These are phyloP conservation scores for Deroplatys truncata DNA, from an alignment of 2,888 invertebrate genomes.

Conservation along the genomic window DNA sequence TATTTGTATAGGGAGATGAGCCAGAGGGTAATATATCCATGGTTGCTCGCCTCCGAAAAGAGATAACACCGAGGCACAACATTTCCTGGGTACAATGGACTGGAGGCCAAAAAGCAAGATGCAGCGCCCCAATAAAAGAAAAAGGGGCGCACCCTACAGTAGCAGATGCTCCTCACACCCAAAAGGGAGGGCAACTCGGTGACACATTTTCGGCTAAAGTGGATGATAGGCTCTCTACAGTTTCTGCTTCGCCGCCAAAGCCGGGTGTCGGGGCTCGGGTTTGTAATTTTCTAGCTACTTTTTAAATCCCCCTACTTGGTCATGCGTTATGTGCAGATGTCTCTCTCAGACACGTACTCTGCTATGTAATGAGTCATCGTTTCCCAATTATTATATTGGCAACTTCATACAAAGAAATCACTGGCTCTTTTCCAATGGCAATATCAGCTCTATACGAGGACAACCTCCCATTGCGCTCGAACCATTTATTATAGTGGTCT, in stretches of 20 bases:
- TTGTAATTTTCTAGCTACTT: not conserved
- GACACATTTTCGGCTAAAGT: not conserved
- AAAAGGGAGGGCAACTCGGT: not conserved
- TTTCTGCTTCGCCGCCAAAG: not conserved
- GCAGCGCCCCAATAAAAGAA: not conserved
- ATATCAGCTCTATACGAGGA: not conserved
- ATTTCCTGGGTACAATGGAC: not conserved
- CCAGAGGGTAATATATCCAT: not conserved
- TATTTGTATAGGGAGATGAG: conserved; percentile 17
- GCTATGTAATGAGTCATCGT: too few species aligned
- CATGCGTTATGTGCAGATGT: not conserved
- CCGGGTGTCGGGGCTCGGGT: not conserved
- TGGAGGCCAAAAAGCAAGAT: not conserved
- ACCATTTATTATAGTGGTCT: not conserved
- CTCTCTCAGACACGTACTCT: not conserved
- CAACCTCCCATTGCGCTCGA: not conserved
- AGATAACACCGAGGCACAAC: not conserved
- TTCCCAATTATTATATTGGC: too few species aligned
- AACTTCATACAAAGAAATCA: too few species aligned
- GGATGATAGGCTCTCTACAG: not conserved
- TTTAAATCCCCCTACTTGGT: not conserved
- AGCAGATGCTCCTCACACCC: not conserved
- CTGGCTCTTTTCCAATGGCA: too few species aligned
- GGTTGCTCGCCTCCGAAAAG: not conserved
- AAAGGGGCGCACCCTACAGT: not conserved